Conservation (phyloP, 2,113 vertebrate genomes). For the Tragelaphus scriptus region DNA sequence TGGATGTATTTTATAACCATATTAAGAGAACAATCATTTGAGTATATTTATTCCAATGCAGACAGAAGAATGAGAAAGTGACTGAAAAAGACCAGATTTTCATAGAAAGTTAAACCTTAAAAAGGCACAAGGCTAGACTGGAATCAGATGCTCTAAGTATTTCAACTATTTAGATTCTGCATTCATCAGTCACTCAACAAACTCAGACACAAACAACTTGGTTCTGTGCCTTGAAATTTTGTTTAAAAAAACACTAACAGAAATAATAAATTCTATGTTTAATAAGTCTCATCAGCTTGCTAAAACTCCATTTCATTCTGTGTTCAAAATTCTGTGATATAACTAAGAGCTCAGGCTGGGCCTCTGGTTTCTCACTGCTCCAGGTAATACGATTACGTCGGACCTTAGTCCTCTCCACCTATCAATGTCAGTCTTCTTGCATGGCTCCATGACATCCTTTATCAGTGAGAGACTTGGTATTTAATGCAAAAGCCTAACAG, state of each 20-base stretch:
- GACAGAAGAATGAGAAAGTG: background rate
- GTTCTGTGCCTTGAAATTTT: constrained; percentile 5
- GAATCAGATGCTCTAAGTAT: background rate
- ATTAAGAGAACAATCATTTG: background rate
- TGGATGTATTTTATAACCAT: background rate
- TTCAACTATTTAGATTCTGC: background rate
- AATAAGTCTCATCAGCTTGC: background rate
- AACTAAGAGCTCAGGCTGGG: constrained; percentile 18
- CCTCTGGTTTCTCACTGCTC: constrained; percentile 70
- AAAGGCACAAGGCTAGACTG: background rate
- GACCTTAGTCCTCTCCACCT: constrained; percentile 73
- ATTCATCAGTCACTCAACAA: background rate
- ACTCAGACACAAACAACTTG: background rate
- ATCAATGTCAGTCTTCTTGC: constrained; percentile 80
- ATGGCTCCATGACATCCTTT: constrained; percentile 46
- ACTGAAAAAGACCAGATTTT: background rate
- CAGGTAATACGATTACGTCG: constrained; percentile 69
- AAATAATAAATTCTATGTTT: background rate
- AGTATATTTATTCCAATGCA: background rate
- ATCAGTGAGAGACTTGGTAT: constrained; percentile 48
- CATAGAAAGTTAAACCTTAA: constrained; percentile 35
- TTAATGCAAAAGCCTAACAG: constrained; percentile 74
- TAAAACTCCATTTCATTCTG: constrained; percentile 28
- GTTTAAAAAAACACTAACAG: background rate
- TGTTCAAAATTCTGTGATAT: background rate